Percentiles rank a stretch among this genome's conserved stretches.
These are phyloP conservation scores for Sebastiscus tertius DNA, from an alignment of 2,797 vertebrate species.

Conservation along the genomic window DNA sequence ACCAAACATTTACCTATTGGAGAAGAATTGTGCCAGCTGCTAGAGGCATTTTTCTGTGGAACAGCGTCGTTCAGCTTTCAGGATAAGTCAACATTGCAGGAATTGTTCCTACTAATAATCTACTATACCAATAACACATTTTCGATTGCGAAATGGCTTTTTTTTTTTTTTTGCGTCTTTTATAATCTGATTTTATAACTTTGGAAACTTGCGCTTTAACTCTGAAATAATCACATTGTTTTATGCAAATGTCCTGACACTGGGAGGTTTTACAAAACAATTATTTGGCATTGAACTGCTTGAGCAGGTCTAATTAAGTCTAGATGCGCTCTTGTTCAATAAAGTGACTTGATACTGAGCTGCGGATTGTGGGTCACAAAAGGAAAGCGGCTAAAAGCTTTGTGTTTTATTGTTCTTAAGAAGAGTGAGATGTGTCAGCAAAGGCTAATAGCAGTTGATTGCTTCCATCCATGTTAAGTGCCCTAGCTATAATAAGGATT, in stretches of 20 bases:
- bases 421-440: conserved; percentile 65
- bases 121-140: background rate
- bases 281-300: conserved; percentile 41
- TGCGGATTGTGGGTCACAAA: conserved; percentile 43
- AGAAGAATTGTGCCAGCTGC: conserved; percentile 6
- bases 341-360: conserved; percentile 39
- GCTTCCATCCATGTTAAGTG: conserved; percentile 70
- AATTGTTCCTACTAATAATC: background rate
- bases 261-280: conserved; percentile 35
- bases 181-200: background rate
- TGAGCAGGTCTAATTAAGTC: conserved; percentile 50
- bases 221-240: conserved; percentile 24
- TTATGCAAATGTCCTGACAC: conserved; percentile 37
- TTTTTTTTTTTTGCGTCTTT: background rate
- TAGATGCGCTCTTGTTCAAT: conserved; percentile 34
- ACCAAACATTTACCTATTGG: conserved; percentile 68
- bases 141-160: background rate
- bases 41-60: conserved; percentile 12
- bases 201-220: background rate
- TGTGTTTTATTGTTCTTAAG: conserved; percentile 57
- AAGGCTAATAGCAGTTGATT: conserved; percentile 72
- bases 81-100: background rate
- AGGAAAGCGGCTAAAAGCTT: conserved; percentile 41
- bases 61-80: background rate
- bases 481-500: conserved; percentile 50